Base-by-base conservation (phyloP, 2,888 invertebrate species). In the Mamestra brassicae region DNA sequence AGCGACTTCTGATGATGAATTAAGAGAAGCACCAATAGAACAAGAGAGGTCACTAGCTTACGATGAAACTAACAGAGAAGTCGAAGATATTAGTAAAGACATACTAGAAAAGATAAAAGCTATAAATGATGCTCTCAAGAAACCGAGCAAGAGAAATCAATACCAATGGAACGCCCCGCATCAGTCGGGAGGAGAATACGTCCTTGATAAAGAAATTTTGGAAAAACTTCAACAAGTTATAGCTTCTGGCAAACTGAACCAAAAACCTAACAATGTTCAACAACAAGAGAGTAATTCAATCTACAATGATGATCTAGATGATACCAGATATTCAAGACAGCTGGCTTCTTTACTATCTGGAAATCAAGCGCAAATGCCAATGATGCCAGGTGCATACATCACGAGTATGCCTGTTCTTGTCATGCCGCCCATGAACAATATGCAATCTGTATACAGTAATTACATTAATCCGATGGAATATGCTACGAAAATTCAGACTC, bases 71-170 rank as follows among this genome's bases (percentile, higher is more conserved):
- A 79, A 88, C 45, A 79, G 83, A 58, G 86, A 91, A 65, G 76
- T 85, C n/a, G 86, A 89, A 78, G 89, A 89, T 4, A 88, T 84
- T 52, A 92, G 93, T 7, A 90, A 87, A 89, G 95, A 97, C 52
- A 97, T 97, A 72, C 88, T 97, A 47, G 95, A 97, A 57, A 97
- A 97, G 92, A 97, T 97, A 78, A 95, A 95, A 86, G 92, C 94
- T 75, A 94, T 97, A 6, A 97, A 97, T 85, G 93, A 95, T 63
- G 94, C 94, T 36, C 82, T 96, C 6, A 89, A 94, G 88, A 92
- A 96, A 93, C 91, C 95, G 58, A 86, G 88, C 42, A 91, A 88
- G 78, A 89, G 90, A 78, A 91, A 90, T 71, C 92, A 92, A 74
- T 85, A 90, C 1, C 92, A 91, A 67, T 93, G 90, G 85, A 93